Evolutionary conservation across 2,888 invertebrate species (phyloP), one percentile per base, ranked within the genome.

Genomic region (Philereme vetulata): DNA sequence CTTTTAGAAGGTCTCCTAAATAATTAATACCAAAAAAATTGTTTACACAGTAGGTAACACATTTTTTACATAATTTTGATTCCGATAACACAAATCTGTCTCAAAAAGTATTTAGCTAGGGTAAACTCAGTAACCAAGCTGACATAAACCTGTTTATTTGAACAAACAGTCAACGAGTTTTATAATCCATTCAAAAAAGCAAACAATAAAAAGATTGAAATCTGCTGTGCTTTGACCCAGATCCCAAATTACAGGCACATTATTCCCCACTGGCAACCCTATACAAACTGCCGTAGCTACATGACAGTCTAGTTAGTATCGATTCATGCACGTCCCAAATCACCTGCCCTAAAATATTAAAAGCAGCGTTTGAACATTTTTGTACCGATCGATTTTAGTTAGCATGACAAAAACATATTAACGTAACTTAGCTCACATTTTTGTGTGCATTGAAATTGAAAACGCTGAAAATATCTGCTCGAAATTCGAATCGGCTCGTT

Each of bases 281-380:
- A 40, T 6, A 48, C 21, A 50, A 8, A 11, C 9, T 56, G 42
- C 45, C 40, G n/a, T 34, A 11, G n/a, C 8, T 4, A 55, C 52
- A 55, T 54, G 51, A 52, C 48, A 54, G 36, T 47, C 51, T 40
- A 48, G 51, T 52, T 51, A 64, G 54, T 64, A 58, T 60, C 54
- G 60, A 64, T 52, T 53, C 59, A 60, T 63, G 55, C 48, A 60
- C 53, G 52, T 56, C 54, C 56, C 59, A 65, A 56, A 78, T 76
- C 72, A 66, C 59, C 48, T 47, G 60, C 61, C 65, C 67, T 78
- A 69, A 75, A 79, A 76, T 80, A 78, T 76, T 80, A 72, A 80
- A 75, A 67, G 53, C 51, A 56, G 35, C 65, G 66, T 68, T 72
- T 64, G 69, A 72, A 67, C 73, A 70, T 70, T 75, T 77, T 80